Base-by-base conservation (phyloP, 2,113 vertebrate genomes). In the Semicossyphus pulcher region DNA sequence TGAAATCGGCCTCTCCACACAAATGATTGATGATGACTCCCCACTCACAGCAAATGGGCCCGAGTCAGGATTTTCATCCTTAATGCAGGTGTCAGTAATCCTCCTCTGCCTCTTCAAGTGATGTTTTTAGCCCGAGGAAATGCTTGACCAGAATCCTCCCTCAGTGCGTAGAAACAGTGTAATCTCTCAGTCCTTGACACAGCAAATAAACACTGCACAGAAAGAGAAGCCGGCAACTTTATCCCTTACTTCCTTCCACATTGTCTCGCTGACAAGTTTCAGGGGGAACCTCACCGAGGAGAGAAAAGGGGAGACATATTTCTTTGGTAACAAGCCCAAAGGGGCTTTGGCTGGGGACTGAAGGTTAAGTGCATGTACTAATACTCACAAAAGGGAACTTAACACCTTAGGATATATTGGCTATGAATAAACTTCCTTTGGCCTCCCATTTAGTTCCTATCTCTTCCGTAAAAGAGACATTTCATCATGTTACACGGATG, bases 101-200 rank as follows among this genome's bases (percentile, higher is more conserved):
- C 88, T 86, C 85, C 80, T 78, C 58, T 57, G 69, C 75, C 84
- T 86, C 87, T 76, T 87, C 76, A 91, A 87, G 86, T 85, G 88
- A 84, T 76, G 75, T 79, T 91, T 92, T 85, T 88, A 87, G 91
- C 94, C 93, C 0, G 86, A 88, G 94, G 94, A 79, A 88, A 92
- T 83, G 87, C 90, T 91, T 89, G 91, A 92, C 89, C 92, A 93
- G 92, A 92, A 89, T 92, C 91, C 85, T 91, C 79, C 77, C 86
- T 85, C 75, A 78, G 82, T 79, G 86, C 90, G 84, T 89, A 86
- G 89, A 91, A 92, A 91, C 87, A 84, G 90, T 92, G 92, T 93
- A 94, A 94, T 95, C 93, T 95, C 94, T 95, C 92, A 93, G 92
- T 93, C 88, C 92, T 90, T 94, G 93, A 94, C 93, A 95, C 89